Conservation (phyloP, 2,113 vertebrate genomes). For the Mormoops blainvillei region DNA sequence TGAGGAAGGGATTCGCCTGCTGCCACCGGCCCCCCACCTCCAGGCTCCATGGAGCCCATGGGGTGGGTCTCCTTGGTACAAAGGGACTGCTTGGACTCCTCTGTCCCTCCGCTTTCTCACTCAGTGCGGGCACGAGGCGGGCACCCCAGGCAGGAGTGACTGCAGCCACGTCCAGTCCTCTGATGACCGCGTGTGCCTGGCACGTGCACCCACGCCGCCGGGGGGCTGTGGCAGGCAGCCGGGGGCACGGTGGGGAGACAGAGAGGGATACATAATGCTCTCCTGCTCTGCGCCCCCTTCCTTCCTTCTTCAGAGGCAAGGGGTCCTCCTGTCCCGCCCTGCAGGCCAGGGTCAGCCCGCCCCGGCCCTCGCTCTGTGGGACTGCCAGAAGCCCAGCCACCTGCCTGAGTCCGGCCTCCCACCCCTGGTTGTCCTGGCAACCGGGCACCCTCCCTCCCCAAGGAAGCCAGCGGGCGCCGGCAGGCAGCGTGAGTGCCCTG, state of each 20-base stretch:
- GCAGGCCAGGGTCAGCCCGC: background rate
- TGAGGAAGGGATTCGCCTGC: background rate
- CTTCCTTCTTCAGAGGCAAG: fast-evolving
- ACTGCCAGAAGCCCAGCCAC: background rate
- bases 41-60: background rate
- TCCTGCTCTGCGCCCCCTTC: fast-evolving
- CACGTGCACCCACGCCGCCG: background rate
- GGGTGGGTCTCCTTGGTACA: no score
- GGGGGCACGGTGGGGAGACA: fast-evolving
- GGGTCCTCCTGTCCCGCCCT: background rate
- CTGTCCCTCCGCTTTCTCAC: background rate
- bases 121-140: fast-evolving
- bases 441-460: background rate
- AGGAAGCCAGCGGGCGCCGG: background rate
- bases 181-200: no score
- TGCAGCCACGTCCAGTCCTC: fast-evolving
- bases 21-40: background rate
- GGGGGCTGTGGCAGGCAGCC: background rate
- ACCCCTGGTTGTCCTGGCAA: background rate
- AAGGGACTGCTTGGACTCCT: background rate
- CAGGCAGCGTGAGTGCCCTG: background rate
- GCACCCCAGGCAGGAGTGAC: fast-evolving
- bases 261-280: fast-evolving
- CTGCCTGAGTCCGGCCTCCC: background rate
- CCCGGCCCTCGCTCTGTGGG: background rate